A percentile compares a stretch with the other conserved stretches of the same genome.
These are phyloP conservation scores for Actenoides lindsayi DNA, from an alignment of 2,113 vertebrate genomes.

Conservation along the genomic window DNA sequence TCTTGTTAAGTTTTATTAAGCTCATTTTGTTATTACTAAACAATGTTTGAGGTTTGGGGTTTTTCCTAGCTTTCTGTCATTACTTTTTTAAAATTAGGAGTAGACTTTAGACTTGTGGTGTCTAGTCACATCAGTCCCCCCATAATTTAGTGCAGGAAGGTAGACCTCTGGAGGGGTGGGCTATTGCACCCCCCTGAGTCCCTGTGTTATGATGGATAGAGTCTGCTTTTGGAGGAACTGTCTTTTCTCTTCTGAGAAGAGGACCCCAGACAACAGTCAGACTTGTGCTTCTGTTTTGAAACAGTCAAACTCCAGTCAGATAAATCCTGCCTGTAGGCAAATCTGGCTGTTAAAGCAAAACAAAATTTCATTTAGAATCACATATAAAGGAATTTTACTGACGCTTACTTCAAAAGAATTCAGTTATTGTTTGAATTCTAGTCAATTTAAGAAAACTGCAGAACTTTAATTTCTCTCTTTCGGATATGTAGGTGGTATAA, in stretches of 20 bases:
- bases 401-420: background rate
- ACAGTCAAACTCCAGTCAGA: background rate
- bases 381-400: background rate
- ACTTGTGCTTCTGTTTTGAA: background rate
- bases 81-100: background rate
- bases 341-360: background rate
- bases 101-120: background rate
- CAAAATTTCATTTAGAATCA: background rate
- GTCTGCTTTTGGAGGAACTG: background rate
- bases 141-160: background rate
- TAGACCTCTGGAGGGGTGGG: background rate
- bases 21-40: background rate
- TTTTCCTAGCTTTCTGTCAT: background rate
- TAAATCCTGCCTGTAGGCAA: background rate
- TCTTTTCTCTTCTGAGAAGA: background rate
- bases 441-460: background rate
- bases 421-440: background rate
- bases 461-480: background rate
- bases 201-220: background rate
- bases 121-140: background rate
- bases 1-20: background rate
- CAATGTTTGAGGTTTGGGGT: background rate
- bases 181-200: background rate
- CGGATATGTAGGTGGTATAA: background rate
- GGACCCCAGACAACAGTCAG: background rate